Percentiles rank a stretch among this genome's conserved stretches.
Conservation (phyloP, 2,888 invertebrate genomes). For the Microplitis manilae region DNA sequence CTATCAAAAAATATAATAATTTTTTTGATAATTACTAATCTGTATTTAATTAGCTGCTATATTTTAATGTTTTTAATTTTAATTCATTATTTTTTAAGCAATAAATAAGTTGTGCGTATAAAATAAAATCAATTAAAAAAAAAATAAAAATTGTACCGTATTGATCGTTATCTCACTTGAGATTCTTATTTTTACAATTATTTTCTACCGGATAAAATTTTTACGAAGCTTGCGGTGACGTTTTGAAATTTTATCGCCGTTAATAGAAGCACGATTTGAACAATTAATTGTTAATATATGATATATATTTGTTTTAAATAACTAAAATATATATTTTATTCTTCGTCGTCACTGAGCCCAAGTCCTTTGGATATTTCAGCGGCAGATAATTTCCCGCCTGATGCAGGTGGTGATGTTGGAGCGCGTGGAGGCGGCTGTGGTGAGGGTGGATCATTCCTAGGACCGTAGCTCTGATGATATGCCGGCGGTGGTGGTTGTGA, state of each 20-base stretch:
- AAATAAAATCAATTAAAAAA: constrained; percentile 5
- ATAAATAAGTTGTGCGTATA: constrained; percentile 10
- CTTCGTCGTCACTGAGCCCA: constrained; percentile 61
- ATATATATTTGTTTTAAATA: neutral
- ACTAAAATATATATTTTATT: constrained; percentile 2
- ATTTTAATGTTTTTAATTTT: neutral
- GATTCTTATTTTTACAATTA: neutral
- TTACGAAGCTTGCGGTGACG: neutral
- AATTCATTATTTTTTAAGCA: neutral
- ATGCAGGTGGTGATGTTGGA: constrained; percentile 54
- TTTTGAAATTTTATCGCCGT: neutral
- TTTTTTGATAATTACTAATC: neutral
- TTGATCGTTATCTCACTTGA: constrained; percentile 28
- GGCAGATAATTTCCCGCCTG: constrained; percentile 62
- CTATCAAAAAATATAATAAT: constrained; percentile 41
- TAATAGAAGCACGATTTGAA: neutral
- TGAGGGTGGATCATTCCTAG: constrained; percentile 45
- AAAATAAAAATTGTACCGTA: constrained; percentile 9
- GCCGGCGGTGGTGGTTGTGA: constrained; percentile 48
- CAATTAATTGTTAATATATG: neutral
- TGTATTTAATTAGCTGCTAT: neutral
- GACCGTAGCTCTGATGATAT: constrained; percentile 46
- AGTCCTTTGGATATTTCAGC: constrained; percentile 69
- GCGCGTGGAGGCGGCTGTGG: constrained; percentile 48
- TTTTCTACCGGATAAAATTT: neutral